A percentile compares a stretch with the other conserved stretches of the same genome.
phyloP scores from a whole-genome alignment of 2,888 invertebrate genomes.

The Amphipoea lucens region DNA sequence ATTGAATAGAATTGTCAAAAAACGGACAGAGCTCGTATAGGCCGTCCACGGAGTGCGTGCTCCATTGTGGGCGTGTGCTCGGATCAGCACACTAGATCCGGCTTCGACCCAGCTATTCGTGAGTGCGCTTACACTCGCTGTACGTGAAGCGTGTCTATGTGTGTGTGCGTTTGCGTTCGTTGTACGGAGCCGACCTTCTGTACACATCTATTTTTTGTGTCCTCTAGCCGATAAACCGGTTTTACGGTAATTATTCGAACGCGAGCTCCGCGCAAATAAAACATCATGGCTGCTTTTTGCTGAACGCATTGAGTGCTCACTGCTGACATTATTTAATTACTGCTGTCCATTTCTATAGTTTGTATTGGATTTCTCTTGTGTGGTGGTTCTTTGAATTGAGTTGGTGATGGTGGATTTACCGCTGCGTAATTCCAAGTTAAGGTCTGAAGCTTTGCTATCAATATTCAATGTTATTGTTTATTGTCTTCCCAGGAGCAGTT shows the following conservation, averaged over 20 bases:
- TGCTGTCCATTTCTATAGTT: constrained; percentile 14
- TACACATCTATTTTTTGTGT: no score
- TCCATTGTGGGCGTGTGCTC: neutral
- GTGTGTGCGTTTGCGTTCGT: neutral
- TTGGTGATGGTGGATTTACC: neutral
- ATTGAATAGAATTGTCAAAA: neutral
- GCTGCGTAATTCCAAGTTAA: neutral
- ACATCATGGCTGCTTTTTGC: constrained; percentile 39
- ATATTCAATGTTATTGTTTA: neutral
- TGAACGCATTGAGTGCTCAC: constrained; percentile 37
- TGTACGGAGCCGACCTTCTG: neutral
- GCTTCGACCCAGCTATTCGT: neutral
- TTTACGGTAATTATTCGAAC: constrained; percentile 55
- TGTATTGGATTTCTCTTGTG: constrained; percentile 3
- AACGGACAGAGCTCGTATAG: neutral
- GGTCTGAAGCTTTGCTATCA: neutral
- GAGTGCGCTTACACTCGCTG: neutral
- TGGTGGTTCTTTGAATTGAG: neutral
- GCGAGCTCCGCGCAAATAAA: constrained; percentile 54
- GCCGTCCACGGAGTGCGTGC: neutral
- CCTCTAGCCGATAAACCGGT: constrained; percentile 42
- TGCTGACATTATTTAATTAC: constrained; percentile 51
- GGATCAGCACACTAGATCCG: neutral
- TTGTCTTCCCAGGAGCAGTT: neutral
- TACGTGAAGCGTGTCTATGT: neutral